Conservation (phyloP, 2,888 invertebrate species). For the Agriopis leucophaearia region DNA sequence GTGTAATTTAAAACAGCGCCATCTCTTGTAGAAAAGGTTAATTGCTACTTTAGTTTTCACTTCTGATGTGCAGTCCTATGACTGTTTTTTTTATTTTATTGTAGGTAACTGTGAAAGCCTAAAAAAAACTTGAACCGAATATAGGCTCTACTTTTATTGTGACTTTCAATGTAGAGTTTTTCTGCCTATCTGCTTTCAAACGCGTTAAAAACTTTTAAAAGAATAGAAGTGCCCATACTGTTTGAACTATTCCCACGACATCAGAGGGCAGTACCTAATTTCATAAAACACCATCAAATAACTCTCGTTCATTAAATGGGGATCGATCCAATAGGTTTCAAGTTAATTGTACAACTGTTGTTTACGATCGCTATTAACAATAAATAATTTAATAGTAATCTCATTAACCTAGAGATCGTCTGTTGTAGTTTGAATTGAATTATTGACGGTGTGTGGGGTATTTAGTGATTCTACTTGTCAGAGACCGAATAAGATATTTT, state of each 20-base stretch:
- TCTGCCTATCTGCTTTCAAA: neutral
- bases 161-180: too few relatives aligned
- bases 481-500: neutral
- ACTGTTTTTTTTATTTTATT: too few relatives aligned
- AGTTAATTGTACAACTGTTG: conserved; percentile 54
- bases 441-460: conserved; percentile 27
- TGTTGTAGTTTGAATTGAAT: conserved; percentile 46
- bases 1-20: too few relatives aligned
- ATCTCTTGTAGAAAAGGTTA: too few relatives aligned
- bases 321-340: conserved; percentile 53
- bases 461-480: neutral
- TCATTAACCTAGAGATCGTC: conserved; percentile 50
- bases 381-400: conserved; percentile 56
- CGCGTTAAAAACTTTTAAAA: neutral
- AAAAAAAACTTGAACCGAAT: too few relatives aligned
- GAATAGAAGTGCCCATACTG: conserved; percentile 4
- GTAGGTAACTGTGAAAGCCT: too few relatives aligned
- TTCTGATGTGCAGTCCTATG: too few relatives aligned
- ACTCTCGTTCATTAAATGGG: conserved; percentile 44
- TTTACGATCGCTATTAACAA: conserved; percentile 59
- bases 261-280: conserved; percentile 53
- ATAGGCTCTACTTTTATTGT: too few relatives aligned
- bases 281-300: conserved; percentile 51
- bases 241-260: neutral
- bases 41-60: too few relatives aligned